Evolutionary conservation across 2,888 invertebrate species (phyloP), one percentile per base, ranked within the genome.

Genomic region (Lordiphosa andalusiaca): DNA sequence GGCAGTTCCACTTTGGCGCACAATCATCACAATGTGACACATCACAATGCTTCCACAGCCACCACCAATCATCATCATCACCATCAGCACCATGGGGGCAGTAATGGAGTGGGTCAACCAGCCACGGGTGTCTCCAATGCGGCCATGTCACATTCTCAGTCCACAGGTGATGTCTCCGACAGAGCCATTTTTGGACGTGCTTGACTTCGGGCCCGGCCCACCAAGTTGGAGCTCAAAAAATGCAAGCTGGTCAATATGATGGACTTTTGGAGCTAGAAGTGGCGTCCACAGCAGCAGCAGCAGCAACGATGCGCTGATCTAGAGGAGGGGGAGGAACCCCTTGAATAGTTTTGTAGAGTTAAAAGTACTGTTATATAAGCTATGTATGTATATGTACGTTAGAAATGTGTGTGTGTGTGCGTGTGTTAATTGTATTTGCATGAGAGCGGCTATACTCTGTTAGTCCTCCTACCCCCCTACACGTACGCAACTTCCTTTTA

Each of bases 141-240:
- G 49, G 66, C 78, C 53, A 90, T 92, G 82, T 91, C 92, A 25
- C 93, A 93, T 87, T 93, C 92, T 30, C 93, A 93, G 81, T 92
- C 92, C 21, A 92, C 92, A 6, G 92, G 92, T 23, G 93, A 93
- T 88, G 92, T 93, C 53, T 92, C 92, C 37, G 83, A 78, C 51
- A 65, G 77, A 13, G 92, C 92, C 70, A 92, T 93, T 90, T 89
- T 92, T 77, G 92, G 92, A 55, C 90, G 92, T 23, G 92, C 93
- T 92, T 93, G 93, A 93, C 90, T 89, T 74, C 86, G 88, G 65
- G 88, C 87, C 54, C 82, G 88, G 59, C 88, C 89, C 69, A 88
- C 88, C 13, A 88, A 89, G 81, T 73, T 89, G 69, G 88, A 88
- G 82, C 86, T 89, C 71, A 89, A 88, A 77, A 89, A 89, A 82